Evolutionary conservation across 2,888 invertebrate species (phyloP), one percentile per base, ranked within the genome.

Genomic region (Ectemnius continuus): DNA sequence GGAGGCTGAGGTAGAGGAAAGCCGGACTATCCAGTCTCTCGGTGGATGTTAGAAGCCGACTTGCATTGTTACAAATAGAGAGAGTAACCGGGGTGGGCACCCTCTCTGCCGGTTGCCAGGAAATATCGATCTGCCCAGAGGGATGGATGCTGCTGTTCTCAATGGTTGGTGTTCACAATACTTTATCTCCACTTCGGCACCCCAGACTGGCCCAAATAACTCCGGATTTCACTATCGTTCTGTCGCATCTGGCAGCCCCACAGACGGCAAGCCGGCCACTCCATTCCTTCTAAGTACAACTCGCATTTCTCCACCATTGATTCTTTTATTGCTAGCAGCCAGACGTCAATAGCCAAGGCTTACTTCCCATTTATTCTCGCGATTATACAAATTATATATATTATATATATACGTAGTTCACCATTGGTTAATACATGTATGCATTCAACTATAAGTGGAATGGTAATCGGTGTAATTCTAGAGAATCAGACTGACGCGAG

Each of bases 61-160:
- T 87, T 84, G 86, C 84, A 87, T 89, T 89, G 89, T 88, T 89
- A 86, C 89, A 89, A 88, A 90, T 87, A 89, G 6, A 36, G 83
- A 86, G 84, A 86, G 85, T 80, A 82, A 84, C 83, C 74, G 69
- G 74, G 83, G 84, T 86, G 85, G 87, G 84, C 86, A 87, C 88
- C 88, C 88, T 89, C 89, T 87, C 82, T 80, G 72, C 84, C 82
- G 88, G 89, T 89, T 89, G 89, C 89, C 88, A 88, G 89, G 88
- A 89, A 90, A 88, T 89, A 90, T 90, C 90, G 90, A 90, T 89
- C 88, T 86, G 84, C 61, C 76, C 75, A 78, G 83, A 84, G 86
- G 85, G 87, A 86, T 82, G 86, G 89, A 88, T 89, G 86, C 89
- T 89, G 88, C 82, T 79, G 81, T 85, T 78, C 79, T 86, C 81